These are phyloP conservation scores for Thumatha senex DNA, from an alignment of 2,888 invertebrate genomes.

Conservation along the genomic window DNA sequence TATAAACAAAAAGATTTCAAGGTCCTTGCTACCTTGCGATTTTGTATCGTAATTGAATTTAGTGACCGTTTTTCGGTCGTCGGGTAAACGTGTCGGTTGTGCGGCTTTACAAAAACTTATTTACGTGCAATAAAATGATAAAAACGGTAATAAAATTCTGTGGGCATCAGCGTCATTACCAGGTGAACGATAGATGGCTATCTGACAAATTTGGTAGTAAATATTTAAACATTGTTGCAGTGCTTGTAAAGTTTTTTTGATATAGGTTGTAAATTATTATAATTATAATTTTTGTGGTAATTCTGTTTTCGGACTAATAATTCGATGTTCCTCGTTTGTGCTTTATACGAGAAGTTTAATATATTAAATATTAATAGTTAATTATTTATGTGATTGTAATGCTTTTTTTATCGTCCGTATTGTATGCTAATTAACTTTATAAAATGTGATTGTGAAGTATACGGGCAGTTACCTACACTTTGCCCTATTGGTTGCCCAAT, in stretches of 20 bases:
- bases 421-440: constrained; percentile 7
- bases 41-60: constrained; percentile 50
- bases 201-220: constrained; percentile 17
- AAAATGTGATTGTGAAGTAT: constrained; percentile 17
- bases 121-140: constrained; percentile 36
- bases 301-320: constrained; percentile 36
- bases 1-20: constrained; percentile 80
- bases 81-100: constrained; percentile 48
- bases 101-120: constrained; percentile 16
- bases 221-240: constrained; percentile 40
- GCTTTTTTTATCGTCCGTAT: constrained; percentile 9
- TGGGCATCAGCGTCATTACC: constrained; percentile 41
- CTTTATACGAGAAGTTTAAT: constrained; percentile 41
- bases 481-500: not conserved
- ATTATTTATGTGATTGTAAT: constrained; percentile 31
- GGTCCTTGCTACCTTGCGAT: constrained; percentile 62
- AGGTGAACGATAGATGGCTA: constrained; percentile 33
- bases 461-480: constrained; percentile 7
- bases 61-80: constrained; percentile 58
- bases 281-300: constrained; percentile 45
- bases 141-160: constrained; percentile 55
- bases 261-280: constrained; percentile 52
- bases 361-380: constrained; percentile 15
- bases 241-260: constrained; percentile 41
- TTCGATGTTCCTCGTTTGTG: constrained; percentile 38